Conservation (phyloP, 2,797 vertebrate genomes). For the Apogon talboti region DNA sequence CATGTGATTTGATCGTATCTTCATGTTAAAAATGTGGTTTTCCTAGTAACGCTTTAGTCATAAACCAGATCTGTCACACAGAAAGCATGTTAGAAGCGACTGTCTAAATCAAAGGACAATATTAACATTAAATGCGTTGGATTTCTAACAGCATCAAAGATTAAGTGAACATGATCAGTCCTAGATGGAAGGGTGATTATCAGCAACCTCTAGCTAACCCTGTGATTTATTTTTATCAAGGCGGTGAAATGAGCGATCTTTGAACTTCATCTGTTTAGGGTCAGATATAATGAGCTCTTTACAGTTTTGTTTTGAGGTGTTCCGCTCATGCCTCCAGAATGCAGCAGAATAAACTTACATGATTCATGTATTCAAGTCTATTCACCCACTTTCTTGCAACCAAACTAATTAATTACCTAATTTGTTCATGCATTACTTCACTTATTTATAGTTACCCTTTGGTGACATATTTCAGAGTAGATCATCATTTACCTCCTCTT, state of each 20-base stretch:
- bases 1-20: constrained; percentile 19
- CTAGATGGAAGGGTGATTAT: constrained; percentile 33
- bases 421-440: constrained; percentile 21
- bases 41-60: constrained; percentile 23
- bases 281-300: constrained; percentile 25
- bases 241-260: constrained; percentile 27
- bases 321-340: constrained; percentile 20
- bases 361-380: constrained; percentile 31
- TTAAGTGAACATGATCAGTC: constrained; percentile 29
- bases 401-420: constrained; percentile 18
- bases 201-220: constrained; percentile 39
- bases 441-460: constrained; percentile 19
- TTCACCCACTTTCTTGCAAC: constrained; percentile 27
- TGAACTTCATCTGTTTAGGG: constrained; percentile 17
- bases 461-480: constrained; percentile 4
- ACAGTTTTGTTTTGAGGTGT: constrained; percentile 6
- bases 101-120: constrained; percentile 14
- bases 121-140: constrained; percentile 22
- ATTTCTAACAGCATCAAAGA: constrained; percentile 35
- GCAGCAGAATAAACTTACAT: background rate
- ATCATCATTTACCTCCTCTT: constrained; percentile 27
- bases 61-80: constrained; percentile 27
- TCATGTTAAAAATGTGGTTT: constrained; percentile 1
- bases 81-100: constrained; percentile 25
- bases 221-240: constrained; percentile 51